These are phyloP conservation scores for Plutella xylostella DNA, from an alignment of 2,888 invertebrate species.

Conservation along the genomic window DNA sequence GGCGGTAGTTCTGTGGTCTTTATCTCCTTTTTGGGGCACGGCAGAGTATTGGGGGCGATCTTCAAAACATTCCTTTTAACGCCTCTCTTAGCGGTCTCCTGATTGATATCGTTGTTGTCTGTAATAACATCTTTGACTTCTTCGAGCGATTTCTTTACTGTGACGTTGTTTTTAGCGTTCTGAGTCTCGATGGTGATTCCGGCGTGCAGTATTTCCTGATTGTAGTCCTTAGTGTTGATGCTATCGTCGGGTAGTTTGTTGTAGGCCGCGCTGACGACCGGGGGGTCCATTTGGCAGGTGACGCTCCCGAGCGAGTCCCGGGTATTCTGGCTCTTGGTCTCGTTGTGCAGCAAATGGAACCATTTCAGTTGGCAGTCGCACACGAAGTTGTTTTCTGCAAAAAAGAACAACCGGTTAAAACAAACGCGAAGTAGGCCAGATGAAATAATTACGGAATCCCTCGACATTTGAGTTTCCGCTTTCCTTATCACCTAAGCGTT, in stretches of 20 bases:
- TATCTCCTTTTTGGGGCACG: conserved; percentile 46
- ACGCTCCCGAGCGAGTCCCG: conserved; percentile 77
- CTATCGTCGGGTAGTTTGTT: conserved; percentile 48
- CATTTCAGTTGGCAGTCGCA: conserved; percentile 87
- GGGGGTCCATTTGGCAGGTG: conserved; percentile 75
- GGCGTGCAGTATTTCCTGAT: conserved; percentile 45
- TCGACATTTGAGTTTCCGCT: conserved; percentile 16
- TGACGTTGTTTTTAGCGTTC: conserved; percentile 42
- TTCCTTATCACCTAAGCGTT: conserved; percentile 32
- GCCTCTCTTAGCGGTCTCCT: conserved; percentile 31
- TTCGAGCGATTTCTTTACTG: conserved; percentile 36
- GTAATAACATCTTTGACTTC: conserved; percentile 15
- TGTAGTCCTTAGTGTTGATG: conserved; percentile 42
- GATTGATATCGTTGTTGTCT: conserved; percentile 28
- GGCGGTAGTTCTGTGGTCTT: conserved; percentile 47
- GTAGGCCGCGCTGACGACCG: conserved; percentile 57
- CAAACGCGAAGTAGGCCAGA: not conserved
- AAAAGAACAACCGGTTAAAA: conserved; percentile 21
- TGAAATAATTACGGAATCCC: not conserved
- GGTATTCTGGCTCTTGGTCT: conserved; percentile 78
- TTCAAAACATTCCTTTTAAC: conserved; percentile 49
- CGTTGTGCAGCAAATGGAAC: conserved; percentile 80
- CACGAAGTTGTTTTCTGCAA: conserved; percentile 83
- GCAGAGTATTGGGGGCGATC: conserved; percentile 50
- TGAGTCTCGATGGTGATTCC: conserved; percentile 46